These are phyloP conservation scores for Nicator chloris DNA, from an alignment of 2,113 vertebrate species.

Conservation along the genomic window DNA sequence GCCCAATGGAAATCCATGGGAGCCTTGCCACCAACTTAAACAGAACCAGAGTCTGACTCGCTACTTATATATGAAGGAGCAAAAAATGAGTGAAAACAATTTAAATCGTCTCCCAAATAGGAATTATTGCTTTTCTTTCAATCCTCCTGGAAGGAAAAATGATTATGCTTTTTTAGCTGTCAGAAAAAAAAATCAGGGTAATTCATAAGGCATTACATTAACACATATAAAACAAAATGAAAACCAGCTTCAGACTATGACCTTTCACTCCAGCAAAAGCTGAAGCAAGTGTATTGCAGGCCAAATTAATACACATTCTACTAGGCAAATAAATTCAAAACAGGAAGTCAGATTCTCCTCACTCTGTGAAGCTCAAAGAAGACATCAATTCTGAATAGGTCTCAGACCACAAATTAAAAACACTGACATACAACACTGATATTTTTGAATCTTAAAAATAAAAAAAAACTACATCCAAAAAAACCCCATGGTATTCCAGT, in stretches of 20 bases:
- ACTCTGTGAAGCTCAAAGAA: neutral
- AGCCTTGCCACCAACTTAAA: neutral
- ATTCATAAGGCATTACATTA: constrained; percentile 82
- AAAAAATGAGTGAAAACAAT: constrained; percentile 62
- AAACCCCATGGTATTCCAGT: neutral
- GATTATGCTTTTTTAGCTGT: constrained; percentile 81
- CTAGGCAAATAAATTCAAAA: constrained; percentile 74
- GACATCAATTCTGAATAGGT: constrained; percentile 4
- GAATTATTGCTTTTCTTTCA: constrained; percentile 71
- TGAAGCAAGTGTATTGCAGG: constrained; percentile 73
- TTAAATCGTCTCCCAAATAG: constrained; percentile 69
- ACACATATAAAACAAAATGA: constrained; percentile 79
- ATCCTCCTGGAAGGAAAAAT: constrained; percentile 72
- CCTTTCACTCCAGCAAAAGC: constrained; percentile 76
- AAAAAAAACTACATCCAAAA: neutral
- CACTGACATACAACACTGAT: neutral
- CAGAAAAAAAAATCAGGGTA: constrained; percentile 69
- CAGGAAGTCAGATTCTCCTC: constrained; percentile 10
- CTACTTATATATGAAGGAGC: constrained; percentile 35
- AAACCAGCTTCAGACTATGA: constrained; percentile 74
- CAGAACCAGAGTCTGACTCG: neutral
- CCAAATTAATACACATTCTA: constrained; percentile 73
- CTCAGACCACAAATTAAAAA: neutral
- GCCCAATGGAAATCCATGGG: neutral
- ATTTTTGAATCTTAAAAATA: neutral